phyloP scores from a whole-genome alignment of 2,113 vertebrate species.

The Protobothrops flavoviridis region DNA sequence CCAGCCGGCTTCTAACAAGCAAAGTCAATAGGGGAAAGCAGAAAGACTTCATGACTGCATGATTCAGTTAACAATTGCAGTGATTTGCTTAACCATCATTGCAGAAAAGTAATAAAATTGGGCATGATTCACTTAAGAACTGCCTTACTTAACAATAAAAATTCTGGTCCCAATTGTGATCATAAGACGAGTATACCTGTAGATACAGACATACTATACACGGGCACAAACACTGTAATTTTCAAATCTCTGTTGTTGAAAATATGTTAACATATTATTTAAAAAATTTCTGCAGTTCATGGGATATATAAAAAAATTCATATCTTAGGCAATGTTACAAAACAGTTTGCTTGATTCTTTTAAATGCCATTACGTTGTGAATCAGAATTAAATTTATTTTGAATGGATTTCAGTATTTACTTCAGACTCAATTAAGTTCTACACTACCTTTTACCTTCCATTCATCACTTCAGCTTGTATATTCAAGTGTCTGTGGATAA shows the following conservation, averaged over 20 bases:
- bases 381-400: neutral
- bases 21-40: neutral
- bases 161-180: neutral
- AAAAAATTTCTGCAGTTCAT: constrained; percentile 16
- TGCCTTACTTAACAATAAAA: neutral
- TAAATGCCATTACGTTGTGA: neutral
- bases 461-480: neutral
- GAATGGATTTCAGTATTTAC: constrained; percentile 2
- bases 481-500: neutral
- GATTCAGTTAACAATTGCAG: neutral
- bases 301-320: neutral
- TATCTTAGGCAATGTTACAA: neutral
- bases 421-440: neutral
- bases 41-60: neutral
- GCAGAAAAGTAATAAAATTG: neutral
- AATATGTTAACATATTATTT: constrained; percentile 37
- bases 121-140: neutral
- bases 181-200: neutral
- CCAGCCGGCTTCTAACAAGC: neutral
- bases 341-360: neutral
- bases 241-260: constrained; percentile 42
- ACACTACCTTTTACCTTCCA: neutral
- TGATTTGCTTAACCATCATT: neutral
- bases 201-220: neutral
- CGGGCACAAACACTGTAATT: neutral